These are phyloP conservation scores for Lagopus muta DNA, from an alignment of 2,113 vertebrate genomes.

Conservation along the genomic window DNA sequence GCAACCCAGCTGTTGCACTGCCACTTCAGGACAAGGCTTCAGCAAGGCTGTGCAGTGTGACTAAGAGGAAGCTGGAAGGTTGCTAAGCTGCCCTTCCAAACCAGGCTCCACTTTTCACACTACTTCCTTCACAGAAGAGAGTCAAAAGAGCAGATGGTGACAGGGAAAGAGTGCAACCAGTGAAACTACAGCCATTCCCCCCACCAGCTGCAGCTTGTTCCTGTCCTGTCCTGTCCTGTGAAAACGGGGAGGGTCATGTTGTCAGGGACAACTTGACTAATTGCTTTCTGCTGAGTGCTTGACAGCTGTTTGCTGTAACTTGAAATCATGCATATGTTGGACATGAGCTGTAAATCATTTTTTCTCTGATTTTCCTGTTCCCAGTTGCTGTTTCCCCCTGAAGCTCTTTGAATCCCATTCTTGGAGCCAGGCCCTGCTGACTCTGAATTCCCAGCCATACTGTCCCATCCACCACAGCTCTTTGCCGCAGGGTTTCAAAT, in stretches of 20 bases:
- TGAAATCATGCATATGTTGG: not conserved
- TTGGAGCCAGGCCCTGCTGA: conserved; percentile 13
- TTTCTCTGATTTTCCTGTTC: conserved; percentile 42
- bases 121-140: not conserved
- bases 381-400: conserved; percentile 16
- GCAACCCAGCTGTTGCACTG: not conserved
- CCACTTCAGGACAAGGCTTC: not conserved
- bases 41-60: not conserved
- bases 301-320: conserved; percentile 58
- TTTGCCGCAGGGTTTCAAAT: not conserved
- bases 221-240: conserved; percentile 17
- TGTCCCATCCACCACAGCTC: not conserved
- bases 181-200: not conserved
- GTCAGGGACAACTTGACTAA: conserved; percentile 38
- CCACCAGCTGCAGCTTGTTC: conserved; percentile 33
- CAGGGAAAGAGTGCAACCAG: not conserved
- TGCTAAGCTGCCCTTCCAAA: not conserved
- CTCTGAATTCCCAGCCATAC: conserved; percentile 48
- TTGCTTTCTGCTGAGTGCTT: not conserved
- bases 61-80: not conserved
- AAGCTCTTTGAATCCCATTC: conserved; percentile 20
- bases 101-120: not conserved
- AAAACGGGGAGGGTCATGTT: conserved; percentile 11
- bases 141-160: not conserved
- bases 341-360: conserved; percentile 45